Evolutionary conservation across 2,797 vertebrate species (phyloP).

Genomic region (Hozukius guyotensis): DNA sequence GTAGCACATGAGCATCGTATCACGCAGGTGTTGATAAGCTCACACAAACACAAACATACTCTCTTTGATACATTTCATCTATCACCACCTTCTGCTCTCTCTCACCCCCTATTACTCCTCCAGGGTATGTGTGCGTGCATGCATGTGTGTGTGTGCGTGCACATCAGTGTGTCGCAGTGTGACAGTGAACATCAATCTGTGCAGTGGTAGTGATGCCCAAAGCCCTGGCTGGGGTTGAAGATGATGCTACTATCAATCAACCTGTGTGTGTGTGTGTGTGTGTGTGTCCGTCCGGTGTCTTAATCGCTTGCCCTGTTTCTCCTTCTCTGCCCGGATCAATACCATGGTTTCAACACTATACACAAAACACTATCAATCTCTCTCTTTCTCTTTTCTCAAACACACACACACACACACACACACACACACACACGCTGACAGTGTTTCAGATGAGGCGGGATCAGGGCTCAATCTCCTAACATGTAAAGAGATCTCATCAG

Average conservation of each 20-base stretch:
- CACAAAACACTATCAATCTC: slow-evolving; percentile 65
- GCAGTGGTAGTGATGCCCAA: slow-evolving; percentile 7
- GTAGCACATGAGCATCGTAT: background rate
- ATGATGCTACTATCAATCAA: slow-evolving; percentile 70
- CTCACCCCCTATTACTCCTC: background rate
- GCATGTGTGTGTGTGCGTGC: background rate
- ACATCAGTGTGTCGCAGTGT: background rate
- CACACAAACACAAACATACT: background rate
- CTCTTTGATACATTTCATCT: background rate
- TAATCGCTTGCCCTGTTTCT: slow-evolving; percentile 45
- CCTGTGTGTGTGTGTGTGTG: slow-evolving; percentile 9
- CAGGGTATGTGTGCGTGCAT: slow-evolving; percentile 2
- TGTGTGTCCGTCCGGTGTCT: slow-evolving; percentile 29
- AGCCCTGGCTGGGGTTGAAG: slow-evolving; percentile 31
- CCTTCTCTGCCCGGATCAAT: slow-evolving; percentile 59
- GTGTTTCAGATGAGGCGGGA: background rate
- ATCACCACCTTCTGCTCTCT: background rate
- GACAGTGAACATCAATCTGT: slow-evolving; percentile 61
- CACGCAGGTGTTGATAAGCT: background rate
- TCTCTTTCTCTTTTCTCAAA: background rate
- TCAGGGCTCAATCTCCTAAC: background rate
- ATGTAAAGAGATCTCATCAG: background rate
- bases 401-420: background rate
- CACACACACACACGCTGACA: background rate
- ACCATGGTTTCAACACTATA: slow-evolving; percentile 57